Conservation (phyloP, 2,888 invertebrate genomes). For the Neoitamus cyanurus region DNA sequence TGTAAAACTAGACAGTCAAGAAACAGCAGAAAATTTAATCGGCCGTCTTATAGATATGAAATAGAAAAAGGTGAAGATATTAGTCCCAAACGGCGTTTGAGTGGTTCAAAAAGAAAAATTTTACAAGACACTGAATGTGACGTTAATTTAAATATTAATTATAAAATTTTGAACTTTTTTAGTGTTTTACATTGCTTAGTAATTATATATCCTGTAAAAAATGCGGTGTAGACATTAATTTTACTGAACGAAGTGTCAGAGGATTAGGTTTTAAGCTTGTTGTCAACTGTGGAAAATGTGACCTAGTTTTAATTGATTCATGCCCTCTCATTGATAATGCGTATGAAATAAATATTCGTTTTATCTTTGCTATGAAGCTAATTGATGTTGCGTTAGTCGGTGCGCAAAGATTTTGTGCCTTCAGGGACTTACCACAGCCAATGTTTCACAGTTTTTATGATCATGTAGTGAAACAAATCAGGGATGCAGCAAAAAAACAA, state of each 20-base stretch:
- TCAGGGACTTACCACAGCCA: neutral
- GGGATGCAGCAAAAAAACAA: conserved; percentile 39
- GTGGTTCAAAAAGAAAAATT: conserved; percentile 19
- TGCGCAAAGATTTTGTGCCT: neutral
- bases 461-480: conserved; percentile 19
- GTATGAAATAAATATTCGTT: conserved; percentile 22
- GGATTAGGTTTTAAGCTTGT: conserved; percentile 34
- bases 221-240: neutral
- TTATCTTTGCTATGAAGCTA: conserved; percentile 8
- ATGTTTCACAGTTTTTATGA: conserved; percentile 29
- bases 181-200: conserved; percentile 7
- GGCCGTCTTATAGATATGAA: conserved; percentile 31
- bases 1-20: neutral
- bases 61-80: conserved; percentile 32
- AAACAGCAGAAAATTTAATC: neutral
- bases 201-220: neutral
- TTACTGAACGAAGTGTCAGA: conserved; percentile 9
- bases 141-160: neutral
- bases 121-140: neutral
- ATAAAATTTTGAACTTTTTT: conserved; percentile 21
- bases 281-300: conserved; percentile 31
- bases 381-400: conserved; percentile 24
- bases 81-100: conserved; percentile 18
- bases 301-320: conserved; percentile 22
- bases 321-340: conserved; percentile 4